Evolutionary conservation across 1,140 invertebrate species (phyloP), one percentile per base, ranked within the genome.

Genomic region (Eurosta solidaginis): DNA sequence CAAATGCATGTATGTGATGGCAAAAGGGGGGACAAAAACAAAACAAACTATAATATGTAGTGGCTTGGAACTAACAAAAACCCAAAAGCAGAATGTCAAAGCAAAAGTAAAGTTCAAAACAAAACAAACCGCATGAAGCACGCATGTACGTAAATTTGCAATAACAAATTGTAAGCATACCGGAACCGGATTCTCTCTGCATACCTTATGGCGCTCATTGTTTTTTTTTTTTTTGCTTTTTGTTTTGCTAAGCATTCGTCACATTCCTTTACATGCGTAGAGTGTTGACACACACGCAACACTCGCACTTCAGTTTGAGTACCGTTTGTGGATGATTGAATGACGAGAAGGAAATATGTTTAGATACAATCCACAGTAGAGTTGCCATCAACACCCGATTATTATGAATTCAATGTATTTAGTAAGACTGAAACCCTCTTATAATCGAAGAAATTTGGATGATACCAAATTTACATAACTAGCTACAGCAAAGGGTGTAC

Each of bases 201-300:
- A 6, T 68, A 20, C 10, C 14, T 9, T 3, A 17, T 3, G 3
- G 4, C 45, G 33, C 36, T n/a, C n/a, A n/a, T n/a, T n/a, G n/a
- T n/a, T n/a, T n/a, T n/a, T n/a, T n/a, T n/a, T n/a, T n/a, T n/a
- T n/a, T n/a, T n/a, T n/a, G n/a, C n/a, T n/a, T n/a, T n/a, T 68
- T 68, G 59, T 68, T 68, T 68, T 68, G 59, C 59, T 68, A 68
- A 27, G 33, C n/a, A 0, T 68, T 68, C 59, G n/a, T 68, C 59
- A 68, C 59, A 68, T 22, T 10, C 59, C 20, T 33, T 40, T 9
- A 22, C 33, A 40, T 5, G 12, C 27, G 40, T 33, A 9, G n/a
- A 47, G 27, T 33, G 12, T 52, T 1, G 3, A 49, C 45, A 17
- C 49, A 6, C 14, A 52, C 20, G n/a, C 12, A n/a, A 10, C 12